Evolutionary conservation across 2,113 vertebrate genomes (phyloP), one percentile per base, ranked within the genome.

Genomic region (Tupaia tana): DNA sequence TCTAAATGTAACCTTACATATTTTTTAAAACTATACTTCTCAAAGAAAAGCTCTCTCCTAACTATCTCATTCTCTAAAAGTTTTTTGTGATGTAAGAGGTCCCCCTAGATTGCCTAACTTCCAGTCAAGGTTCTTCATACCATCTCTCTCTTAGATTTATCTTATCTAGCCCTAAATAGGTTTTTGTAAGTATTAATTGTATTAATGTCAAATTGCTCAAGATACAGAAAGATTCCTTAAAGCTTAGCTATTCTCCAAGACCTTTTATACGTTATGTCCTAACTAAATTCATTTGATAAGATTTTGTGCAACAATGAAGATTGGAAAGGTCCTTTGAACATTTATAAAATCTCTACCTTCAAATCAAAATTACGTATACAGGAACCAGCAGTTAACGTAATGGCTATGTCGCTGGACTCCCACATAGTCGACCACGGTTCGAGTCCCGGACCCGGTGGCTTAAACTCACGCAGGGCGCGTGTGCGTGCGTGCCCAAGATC

Each of bases 61-160:
- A 71, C 56, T 78, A 82, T 19, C 24, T 10, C 64, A 56, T 85
- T 89, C 29, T 91, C 34, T 86, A 3, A 70, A 93, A 87, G 78
- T 81, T 84, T 59, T 84, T 82, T 85, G 27, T 74, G 31, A 80
- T 13, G 18, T 90, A 91, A 43, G 9, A 67, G 19, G 12, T 16
- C 71, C 18, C 52, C 56, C 31, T 78, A 86, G 27, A 66, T 9
- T 74, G 31, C 22, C 64, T 89, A 19, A 27, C 25, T 81, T 92
- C 10, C 16, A 87, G n/a, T 73, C 61, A 80, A 85, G 31, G n/a
- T 56, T 91, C 77, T 92, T 92, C 67, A 73, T 61, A 25, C 10
- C 81, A 96, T 70, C 43, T 92, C 86, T 89, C 69, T 64, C 29
- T 82, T 80, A 70, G 80, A 93, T 81, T 88, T 86, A 93, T 90